Evolutionary conservation across 2,888 invertebrate species (phyloP), one percentile per base, ranked within the genome.

Genomic region (Heliconius ethilla): DNA sequence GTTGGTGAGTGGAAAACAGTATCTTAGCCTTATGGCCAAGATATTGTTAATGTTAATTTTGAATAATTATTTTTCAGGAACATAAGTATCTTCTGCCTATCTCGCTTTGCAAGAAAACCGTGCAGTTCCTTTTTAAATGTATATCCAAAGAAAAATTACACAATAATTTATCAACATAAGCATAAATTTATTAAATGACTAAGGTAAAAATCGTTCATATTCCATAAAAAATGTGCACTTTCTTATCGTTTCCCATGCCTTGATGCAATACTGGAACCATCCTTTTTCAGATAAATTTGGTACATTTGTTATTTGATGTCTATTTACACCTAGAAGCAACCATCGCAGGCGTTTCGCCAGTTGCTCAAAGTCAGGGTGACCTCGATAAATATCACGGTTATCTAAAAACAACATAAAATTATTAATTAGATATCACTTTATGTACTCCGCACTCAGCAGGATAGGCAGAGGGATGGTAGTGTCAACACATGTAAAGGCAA

Each of bases 161-260:
- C 15, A 6, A 40, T 33, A 33, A 70, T 22, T 29, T 15, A 15
- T 0, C 25, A n/a, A 37, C 10, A 55, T 13, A n/a, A 37, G 0
- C 13, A 9, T 33, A 33, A 3, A 33, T 51, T 76, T 77, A 62
- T 22, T 75, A 66, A 25, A 15, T 25, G 22, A 65, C 40, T 77
- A 80, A 3, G 97, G 97, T 90, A 98, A 94, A 81, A 98, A 94
- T 89, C 98, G 95, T 84, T 97, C 97, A 88, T 98, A 98, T 88
- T 98, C 98, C 83, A 97, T 96, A 86, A 97, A 97, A 86, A 98
- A 96, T 67, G 96, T 96, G 86, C 97, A 97, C 86, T 98, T 98
- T 85, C 96, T 97, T 74, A 98, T 96, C 66, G 96, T 96, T 83
- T 98, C 98, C 97, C 97, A 97, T 1, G 97, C 97, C 90, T 97